These are phyloP conservation scores for Eupithecia abbreviata DNA, from an alignment of 2,888 invertebrate species.

Conservation along the genomic window DNA sequence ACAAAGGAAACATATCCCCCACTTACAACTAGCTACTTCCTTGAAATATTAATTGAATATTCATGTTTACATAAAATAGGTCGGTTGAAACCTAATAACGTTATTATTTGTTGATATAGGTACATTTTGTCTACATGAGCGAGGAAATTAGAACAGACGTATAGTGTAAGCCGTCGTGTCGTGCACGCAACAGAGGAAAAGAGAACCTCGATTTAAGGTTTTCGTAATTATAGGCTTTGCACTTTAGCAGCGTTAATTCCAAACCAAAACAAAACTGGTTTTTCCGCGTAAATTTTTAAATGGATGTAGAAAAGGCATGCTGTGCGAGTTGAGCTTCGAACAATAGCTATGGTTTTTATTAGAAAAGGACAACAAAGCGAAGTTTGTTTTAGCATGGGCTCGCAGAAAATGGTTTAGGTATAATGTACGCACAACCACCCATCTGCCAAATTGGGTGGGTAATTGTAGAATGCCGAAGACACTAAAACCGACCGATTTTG, in stretches of 20 bases:
- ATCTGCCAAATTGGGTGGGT: not conserved
- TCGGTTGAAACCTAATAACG: not conserved
- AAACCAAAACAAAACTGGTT: conserved; percentile 23
- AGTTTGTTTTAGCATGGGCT: not conserved
- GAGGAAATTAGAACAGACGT: not conserved
- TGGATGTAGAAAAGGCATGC: not conserved
- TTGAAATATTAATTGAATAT: not conserved
- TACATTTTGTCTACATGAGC: not conserved
- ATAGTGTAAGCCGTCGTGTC: not conserved
- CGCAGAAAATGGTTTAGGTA: not conserved
- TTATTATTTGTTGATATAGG: not conserved
- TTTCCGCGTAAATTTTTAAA: not conserved
- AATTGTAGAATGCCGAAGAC: not conserved
- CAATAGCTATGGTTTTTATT: not conserved
- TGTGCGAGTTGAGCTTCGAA: not conserved
- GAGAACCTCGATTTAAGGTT: conserved; percentile 18
- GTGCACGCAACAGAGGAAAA: conserved; percentile 23
- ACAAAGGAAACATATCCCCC: conserved; percentile 26
- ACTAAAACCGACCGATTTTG: not conserved
- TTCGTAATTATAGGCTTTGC: conserved; percentile 28
- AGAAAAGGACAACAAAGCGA: not conserved
- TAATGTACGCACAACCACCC: no score
- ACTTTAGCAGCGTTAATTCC: conserved; percentile 17
- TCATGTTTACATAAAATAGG: not conserved
- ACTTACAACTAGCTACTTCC: not conserved